Conservation (phyloP, 2,797 vertebrate genomes). For the Helarctos malayanus region DNA sequence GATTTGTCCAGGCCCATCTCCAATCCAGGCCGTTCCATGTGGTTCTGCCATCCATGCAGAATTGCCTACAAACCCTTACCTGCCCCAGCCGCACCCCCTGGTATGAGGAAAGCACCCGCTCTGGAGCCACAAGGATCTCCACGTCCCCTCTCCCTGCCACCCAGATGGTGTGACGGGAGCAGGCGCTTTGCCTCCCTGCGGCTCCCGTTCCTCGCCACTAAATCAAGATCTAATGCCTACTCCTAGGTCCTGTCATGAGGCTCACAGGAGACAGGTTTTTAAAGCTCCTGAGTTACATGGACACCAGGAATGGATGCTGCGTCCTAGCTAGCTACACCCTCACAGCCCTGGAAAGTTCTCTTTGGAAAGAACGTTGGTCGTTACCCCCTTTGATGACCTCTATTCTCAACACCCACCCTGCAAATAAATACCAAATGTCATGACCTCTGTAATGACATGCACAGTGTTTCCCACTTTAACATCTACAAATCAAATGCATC, state of each 20-base stretch:
- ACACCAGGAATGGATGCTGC: neutral
- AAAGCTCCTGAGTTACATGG: neutral
- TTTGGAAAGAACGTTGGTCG: neutral
- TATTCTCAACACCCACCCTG: neutral
- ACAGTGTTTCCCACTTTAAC: neutral
- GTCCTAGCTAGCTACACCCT: neutral
- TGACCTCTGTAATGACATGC: neutral
- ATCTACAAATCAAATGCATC: neutral
- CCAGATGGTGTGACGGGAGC: too few species aligned
- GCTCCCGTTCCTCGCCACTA: neutral
- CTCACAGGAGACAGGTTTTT: neutral
- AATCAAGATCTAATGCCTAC: neutral
- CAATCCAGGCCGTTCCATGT: neutral
- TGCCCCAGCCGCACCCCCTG: fast-evolving
- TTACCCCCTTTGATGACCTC: neutral
- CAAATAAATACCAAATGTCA: neutral
- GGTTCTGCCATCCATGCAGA: neutral
- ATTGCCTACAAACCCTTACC: neutral
- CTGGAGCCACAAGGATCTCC: too few species aligned
- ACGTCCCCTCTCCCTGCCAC: neutral
- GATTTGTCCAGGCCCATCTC: neutral
- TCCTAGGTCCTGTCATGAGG: neutral
- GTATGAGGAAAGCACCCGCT: neutral
- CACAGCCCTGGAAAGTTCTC: too few species aligned
- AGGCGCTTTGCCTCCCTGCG: neutral